Evolutionary conservation across 2,797 vertebrate species (phyloP), one percentile per base, ranked within the genome.

Genomic region (Danio aesculapii): DNA sequence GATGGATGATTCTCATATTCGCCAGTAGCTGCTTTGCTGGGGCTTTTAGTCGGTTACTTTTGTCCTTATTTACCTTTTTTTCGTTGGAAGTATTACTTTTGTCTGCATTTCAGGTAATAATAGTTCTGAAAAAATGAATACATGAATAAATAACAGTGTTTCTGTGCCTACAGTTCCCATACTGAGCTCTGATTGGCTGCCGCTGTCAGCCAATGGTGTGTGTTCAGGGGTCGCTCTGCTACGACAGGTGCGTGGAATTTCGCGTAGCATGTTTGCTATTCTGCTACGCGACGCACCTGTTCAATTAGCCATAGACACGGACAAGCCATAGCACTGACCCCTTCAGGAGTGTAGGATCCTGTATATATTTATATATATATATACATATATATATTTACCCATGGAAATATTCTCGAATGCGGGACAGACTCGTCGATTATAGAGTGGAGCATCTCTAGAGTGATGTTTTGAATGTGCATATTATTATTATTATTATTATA

Each of bases 221-320:
- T 84, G 85, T 83, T 78, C 75, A 81, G 82, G 66, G 67, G 46
- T 70, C 66, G 62, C 58, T 68, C 75, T 83, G 70, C 81, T 69
- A 59, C 78, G 55, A 84, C 74, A 21, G 83, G 83, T 83, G 75
- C 17, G 81, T 85, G 81, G 75, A 81, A 12, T 14, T 70, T 70
- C 57, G 83, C 83, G 81, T 85, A 87, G 81, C 81, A 70, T 73
- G 73, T 70, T 82, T 83, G 81, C 61, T 64, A 67, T 84, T 66
- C 63, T 44, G 50, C 41, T 46, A 41, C 49, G 83, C 69, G 66
- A 78, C 71, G 77, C 84, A 81, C 78, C 77, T 70, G 62, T 78
- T 67, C 79, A 85, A 75, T 87, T 87, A 87, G 83, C 86, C 86
- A 87, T 87, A 86, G 85, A 81, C 86, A 86, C 81, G 70, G 83